These are phyloP conservation scores for Bothrops jararaca DNA, from an alignment of 2,113 vertebrate genomes.

Conservation along the genomic window DNA sequence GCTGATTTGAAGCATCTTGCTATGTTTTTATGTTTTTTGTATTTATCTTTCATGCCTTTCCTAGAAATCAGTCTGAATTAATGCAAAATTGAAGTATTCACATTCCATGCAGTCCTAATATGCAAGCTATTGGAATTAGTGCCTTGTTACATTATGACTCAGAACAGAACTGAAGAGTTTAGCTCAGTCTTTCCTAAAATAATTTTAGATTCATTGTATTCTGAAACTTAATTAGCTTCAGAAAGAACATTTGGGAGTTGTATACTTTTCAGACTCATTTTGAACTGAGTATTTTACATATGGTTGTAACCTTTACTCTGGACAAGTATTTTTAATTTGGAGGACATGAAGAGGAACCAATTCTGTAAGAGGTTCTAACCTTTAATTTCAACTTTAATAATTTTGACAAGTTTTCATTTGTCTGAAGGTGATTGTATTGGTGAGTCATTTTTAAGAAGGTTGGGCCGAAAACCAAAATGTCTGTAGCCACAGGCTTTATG, in stretches of 20 bases:
- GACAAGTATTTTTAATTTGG: neutral
- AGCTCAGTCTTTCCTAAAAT: conserved; percentile 12
- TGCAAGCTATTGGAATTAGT: conserved; percentile 49
- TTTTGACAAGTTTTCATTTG: neutral
- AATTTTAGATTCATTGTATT: neutral
- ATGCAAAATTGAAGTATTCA: conserved; percentile 42
- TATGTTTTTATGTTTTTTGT: neutral
- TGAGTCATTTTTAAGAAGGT: neutral
- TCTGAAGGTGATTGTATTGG: neutral
- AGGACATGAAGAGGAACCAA: neutral
- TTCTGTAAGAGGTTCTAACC: neutral
- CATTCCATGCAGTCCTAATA: conserved; percentile 45
- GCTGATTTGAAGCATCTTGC: conserved; percentile 41
- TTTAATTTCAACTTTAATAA: neutral
- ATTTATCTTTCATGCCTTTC: conserved; percentile 61
- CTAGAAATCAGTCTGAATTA: conserved; percentile 42
- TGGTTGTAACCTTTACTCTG: neutral
- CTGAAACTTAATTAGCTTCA: neutral
- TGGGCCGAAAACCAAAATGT: neutral
- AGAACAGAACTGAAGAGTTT: conserved; percentile 30
- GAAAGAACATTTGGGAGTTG: neutral
- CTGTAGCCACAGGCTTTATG: neutral
- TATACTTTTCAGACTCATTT: neutral
- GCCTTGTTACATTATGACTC: conserved; percentile 57
- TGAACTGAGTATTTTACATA: neutral